Evolutionary conservation across 1,140 invertebrate species (phyloP), one percentile per base, ranked within the genome.

Genomic region (Drosophila mojavensis): DNA sequence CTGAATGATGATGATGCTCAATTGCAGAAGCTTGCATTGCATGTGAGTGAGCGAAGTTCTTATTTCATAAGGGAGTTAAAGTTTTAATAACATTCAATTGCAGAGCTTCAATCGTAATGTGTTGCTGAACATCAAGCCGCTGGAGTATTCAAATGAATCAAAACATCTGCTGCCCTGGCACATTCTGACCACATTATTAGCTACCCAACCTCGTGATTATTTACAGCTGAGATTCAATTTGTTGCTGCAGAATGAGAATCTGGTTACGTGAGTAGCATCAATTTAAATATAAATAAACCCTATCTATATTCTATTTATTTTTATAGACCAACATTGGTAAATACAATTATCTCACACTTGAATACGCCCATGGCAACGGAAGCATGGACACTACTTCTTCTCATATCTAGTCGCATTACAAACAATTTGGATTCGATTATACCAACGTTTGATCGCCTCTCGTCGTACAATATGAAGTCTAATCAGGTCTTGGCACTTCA

Each of bases 151-250:
- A 1, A 90, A 92, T 67, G 75, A 81, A 48, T 69, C 88, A 0
- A 78, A 80, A 33, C 85, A 92, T 60, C 84, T 91, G 43, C 81
- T 91, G 73, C 91, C 91, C 24, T 92, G 91, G 91, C 76, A 79
- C 5, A 91, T 92, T 48, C 61, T 92, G n/a, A 61, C 79, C n/a
- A 86, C 81, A 0, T 33, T 92, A 7, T 24, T 92, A 2, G 55
- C 43, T 0, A 73, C 78, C 0, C 84, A 91, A 47, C 81, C 89
- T 0, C 78, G 90, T 7, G 70, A 81, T 7, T 91, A 91, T 73
- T 61, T 92, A 4, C 79, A 91, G n/a, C 67, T 78, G 17, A 51
- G 83, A 36, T 63, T 86, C 0, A 61, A 65, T 7, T 3, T 80
- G 1, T 53, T 88, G 4, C 47, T 88, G 10, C 80, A 89, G 6